Evolutionary conservation across 2,113 vertebrate genomes (phyloP).

Genomic region (Heteronetta atricapilla): DNA sequence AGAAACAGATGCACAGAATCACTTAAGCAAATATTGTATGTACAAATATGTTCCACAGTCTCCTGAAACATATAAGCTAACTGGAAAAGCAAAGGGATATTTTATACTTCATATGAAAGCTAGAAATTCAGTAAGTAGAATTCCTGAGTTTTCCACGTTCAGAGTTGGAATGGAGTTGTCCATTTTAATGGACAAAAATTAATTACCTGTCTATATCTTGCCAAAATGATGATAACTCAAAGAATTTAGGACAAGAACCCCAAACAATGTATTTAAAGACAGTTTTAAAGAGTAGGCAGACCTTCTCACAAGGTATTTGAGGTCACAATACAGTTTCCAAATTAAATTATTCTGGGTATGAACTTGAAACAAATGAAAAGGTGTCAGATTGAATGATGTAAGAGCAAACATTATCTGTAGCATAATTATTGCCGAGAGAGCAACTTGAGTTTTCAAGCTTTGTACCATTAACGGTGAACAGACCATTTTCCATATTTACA

Average conservation of each 20-base stretch:
- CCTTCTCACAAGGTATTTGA: not conserved
- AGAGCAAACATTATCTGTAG: not conserved
- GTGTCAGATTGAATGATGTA: not conserved
- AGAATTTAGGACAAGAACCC: not conserved
- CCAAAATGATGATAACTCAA: not conserved
- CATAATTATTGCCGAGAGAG: not conserved
- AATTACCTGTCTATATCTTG: not conserved
- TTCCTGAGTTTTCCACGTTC: not conserved
- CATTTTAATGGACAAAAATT: not conserved
- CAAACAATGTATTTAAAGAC: not conserved
- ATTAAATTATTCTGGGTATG: not conserved
- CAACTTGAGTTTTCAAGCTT: not conserved
- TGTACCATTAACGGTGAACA: not conserved
- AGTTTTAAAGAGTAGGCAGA: not conserved
- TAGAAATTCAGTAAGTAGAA: not conserved
- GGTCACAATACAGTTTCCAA: not conserved
- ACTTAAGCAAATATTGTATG: not conserved
- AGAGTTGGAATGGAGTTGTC: too few species aligned
- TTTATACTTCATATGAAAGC: not conserved
- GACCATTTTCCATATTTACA: not conserved
- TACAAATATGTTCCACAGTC: not conserved
- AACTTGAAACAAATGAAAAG: constrained; percentile 18
- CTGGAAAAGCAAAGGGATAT: not conserved
- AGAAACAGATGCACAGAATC: constrained; percentile 4
- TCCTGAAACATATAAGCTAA: not conserved